A percentile compares a stretch with the other conserved stretches of the same genome.
Conservation (phyloP, 2,113 vertebrate species). For the Actenoides lindsayi region DNA sequence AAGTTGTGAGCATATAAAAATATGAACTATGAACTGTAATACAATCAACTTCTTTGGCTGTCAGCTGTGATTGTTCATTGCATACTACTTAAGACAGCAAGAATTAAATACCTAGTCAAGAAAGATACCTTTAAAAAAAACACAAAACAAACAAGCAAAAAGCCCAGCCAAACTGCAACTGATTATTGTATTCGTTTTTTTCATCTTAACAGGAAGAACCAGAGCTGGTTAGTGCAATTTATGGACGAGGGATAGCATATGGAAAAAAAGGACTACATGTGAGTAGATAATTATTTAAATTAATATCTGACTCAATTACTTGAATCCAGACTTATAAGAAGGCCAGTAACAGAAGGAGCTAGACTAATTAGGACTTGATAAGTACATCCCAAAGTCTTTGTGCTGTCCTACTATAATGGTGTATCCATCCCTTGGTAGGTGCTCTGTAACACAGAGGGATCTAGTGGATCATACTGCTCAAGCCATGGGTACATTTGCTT, state of each 20-base stretch:
- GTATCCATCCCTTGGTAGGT: neutral
- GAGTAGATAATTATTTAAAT: constrained; percentile 62
- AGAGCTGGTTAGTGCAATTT: constrained; percentile 95
- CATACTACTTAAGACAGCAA: neutral
- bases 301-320: neutral
- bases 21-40: neutral
- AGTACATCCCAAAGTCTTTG: neutral
- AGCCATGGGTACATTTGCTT: rapidly evolving
- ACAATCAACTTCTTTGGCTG: neutral
- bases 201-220: constrained; percentile 86
- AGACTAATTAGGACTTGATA: neutral
- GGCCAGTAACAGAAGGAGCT: neutral
- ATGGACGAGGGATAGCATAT: constrained; percentile 95
- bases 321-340: neutral
- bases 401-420: neutral
- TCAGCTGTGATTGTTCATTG: neutral
- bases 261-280: constrained; percentile 96
- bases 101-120: neutral
- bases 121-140: neutral
- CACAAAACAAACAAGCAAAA: neutral
- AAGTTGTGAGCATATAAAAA: neutral
- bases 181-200: constrained; percentile 58
- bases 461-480: neutral
- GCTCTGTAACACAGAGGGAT: neutral
- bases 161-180: neutral